Evolutionary conservation across 2,888 invertebrate genomes (phyloP), one percentile per base, ranked within the genome.

Genomic region (Lasioglossum morio): DNA sequence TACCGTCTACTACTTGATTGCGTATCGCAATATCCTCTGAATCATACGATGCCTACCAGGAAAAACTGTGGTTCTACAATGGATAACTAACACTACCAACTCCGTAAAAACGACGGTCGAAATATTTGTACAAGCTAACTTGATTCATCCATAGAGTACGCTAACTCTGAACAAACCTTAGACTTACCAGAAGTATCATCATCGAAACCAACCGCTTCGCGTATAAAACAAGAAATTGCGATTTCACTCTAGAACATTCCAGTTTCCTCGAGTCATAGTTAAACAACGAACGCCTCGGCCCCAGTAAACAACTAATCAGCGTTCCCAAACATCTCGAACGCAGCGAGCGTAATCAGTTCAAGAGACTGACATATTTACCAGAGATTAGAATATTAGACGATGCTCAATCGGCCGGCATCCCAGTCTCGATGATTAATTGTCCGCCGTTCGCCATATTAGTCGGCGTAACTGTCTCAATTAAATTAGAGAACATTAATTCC

Each of bases 361-460:
- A 23, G 30, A 34, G 30, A 66, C 34, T 34, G 34, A 34, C 66
- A 66, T 8, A 19, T 66, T 66, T 66, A 34, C 66, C 8, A 19
- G 34, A 66, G 66, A 66, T 66, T 34, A 46, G 16, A 46, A 16
- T 46, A 46, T 16, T 46, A 34, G 34, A 66, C 19, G 19, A 66
- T 34, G 14, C 34, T 66, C 34, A 16, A 66, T 66, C 66, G 66
- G 19, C 34, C 66, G 34, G 66, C 66, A 8, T 34, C 34, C 34
- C 34, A 66, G 34, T 66, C 66, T 66, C 19, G 34, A 34, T 66
- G 66, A 66, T 66, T 66, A 66, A 66, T 66, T 66, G 34, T 16
- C 8, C 34, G 19, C 30, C 66, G 66, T 66, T 30, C 23, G 66
- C 66, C 34, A 8, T 66, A 34, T 66, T 66, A 34, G 19, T 23